Evolutionary conservation across 2,113 vertebrate genomes (phyloP).

Genomic region (Cervus canadensis): DNA sequence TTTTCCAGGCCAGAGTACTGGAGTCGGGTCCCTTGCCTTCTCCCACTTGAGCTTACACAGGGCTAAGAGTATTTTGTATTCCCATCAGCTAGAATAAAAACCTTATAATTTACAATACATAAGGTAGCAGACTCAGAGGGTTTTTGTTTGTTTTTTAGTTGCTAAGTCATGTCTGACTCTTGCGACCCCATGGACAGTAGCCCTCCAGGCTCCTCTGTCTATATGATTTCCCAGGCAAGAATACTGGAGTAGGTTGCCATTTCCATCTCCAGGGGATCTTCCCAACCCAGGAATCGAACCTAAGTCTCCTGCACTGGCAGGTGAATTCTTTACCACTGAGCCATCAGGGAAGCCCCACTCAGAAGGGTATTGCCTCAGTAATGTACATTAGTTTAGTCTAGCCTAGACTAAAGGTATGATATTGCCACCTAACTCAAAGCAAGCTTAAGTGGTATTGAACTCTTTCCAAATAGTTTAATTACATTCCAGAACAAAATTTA

Average conservation of each 20-base stretch:
- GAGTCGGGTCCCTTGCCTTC: not conserved
- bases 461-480: not conserved
- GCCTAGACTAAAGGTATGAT: not conserved
- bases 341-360: not conserved
- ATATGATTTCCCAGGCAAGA: not conserved
- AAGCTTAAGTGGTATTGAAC: not conserved
- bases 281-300: not conserved
- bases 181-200: not conserved
- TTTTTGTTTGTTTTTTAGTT: not conserved
- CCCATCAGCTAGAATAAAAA: not conserved
- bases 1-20: not conserved
- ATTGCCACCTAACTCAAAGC: not conserved
- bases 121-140: not conserved
- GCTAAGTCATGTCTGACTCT: not conserved
- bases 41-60: not conserved
- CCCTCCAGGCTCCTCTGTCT: not conserved
- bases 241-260: not conserved
- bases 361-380: not conserved
- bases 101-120: not conserved
- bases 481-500: not conserved
- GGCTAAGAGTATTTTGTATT: not conserved
- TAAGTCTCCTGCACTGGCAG: not conserved
- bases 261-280: not conserved
- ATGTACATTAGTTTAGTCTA: not conserved
- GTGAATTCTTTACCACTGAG: not conserved